Evolutionary conservation across 2,113 vertebrate genomes (phyloP), one percentile per base, ranked within the genome.

Genomic region (Pyxicephalus adspersus): DNA sequence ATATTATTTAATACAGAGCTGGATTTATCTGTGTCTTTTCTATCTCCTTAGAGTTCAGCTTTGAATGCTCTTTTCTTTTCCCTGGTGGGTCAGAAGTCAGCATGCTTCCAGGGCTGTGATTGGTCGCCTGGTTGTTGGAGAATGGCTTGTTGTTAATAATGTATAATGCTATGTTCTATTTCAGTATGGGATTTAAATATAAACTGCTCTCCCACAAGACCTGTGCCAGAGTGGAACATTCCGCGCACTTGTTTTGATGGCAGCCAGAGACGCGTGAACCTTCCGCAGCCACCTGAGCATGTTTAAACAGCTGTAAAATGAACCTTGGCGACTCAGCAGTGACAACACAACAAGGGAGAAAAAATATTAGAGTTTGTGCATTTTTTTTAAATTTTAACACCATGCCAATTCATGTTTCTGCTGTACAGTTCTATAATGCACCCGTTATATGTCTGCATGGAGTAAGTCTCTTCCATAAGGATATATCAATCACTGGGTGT

Each of bases 151-250:
- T 64, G 58, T 77, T 67, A 77, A 54, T 78, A 80, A 70, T 70
- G 61, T 34, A 58, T 26, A 60, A 80, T 13, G 58, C 34, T 19
- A 17, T 8, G 6, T 71, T 64, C 79, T 81, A 81, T 81, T 81
- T 74, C 20, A 61, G 79, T 73, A 64, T n/a, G n/a, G 51, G 58
- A 74, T 73, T 64, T 52, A 73, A 38, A 81, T 73, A 74, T 81
- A 64, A 64, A 64, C 31, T 2, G 18, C 11, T 58, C 18, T 81
- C 68, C 68, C 60, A 29, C 17, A 25, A 74, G 78, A 73, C 23
- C 19, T 23, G 26, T 34, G 50, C 25, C 78, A 22, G 66, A 72
- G 45, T 25, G 65, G 66, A 80, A 80, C 34, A 61, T 72, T 80
- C 66, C 50, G 52, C 28, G 9, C 45, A 55, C 68, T 54, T 64